Evolutionary conservation across 2,888 invertebrate genomes (phyloP), one percentile per base, ranked within the genome.

Genomic region (Caenorhabditis virilis): DNA sequence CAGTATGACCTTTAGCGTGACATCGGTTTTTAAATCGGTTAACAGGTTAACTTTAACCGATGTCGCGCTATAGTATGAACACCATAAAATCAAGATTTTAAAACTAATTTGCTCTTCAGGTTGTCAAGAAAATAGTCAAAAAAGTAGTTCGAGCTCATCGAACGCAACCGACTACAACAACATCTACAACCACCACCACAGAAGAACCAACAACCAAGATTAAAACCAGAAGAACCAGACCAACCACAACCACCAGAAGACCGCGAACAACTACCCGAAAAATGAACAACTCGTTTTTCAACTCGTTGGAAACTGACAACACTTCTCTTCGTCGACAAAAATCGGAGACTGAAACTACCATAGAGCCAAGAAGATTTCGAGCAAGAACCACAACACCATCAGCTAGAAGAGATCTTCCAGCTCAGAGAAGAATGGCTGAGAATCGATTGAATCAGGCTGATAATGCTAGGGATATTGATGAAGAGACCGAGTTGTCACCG

Each of bases 381-480:
- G 68, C 51, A 39, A 48, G 58, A 36, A 62, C 69, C 38, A 64
- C 69, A 27, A 69, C 69, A 33, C 64, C 69, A 51, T 64, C 69
- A 26, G 61, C 71, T 20, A 53, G 71, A 39, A 59, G 61, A 20
- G 71, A 71, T 42, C 59, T 71, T 39, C 62, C 68, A 20, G 62
- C 62, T 9, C 59, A 50, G 11, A 45, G 62, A 55, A 50, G 48
- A 54, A 18, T 48, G 35, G 60, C 53, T 15, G 59, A 57, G 33
- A 55, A 48, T 20, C 52, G 39, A 25, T 48, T 47, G 16, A 48
- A 59, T 38, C 62, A 69, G 53, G 42, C 42, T 33, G 75, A 76
- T 52, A 74, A 76, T 47, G 75, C 74, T 9, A 51, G 67, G 39
- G 52, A 59, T 49, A 53, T 76, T 45, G 76, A 76, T 52, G 76